Conservation (phyloP, 2,113 vertebrate genomes). For the Ranitomeya variabilis region DNA sequence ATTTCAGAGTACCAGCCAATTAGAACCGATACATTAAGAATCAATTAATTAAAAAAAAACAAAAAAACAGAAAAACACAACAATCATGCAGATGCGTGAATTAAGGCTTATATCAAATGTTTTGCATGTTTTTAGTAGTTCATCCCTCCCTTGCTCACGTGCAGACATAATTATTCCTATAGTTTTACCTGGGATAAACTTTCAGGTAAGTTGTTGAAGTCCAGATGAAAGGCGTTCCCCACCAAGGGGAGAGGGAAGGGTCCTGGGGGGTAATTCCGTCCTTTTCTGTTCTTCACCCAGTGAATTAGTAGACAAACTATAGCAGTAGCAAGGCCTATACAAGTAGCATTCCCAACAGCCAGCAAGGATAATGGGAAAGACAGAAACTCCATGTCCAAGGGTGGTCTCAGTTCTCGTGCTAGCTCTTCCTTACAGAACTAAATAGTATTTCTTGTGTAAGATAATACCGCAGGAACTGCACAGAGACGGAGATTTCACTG, state of each 20-base stretch:
- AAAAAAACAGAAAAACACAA: too few relatives aligned
- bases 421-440: not conserved
- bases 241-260: constrained; percentile 30
- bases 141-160: not conserved
- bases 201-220: constrained; percentile 28
- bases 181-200: constrained; percentile 31
- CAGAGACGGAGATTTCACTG: not conserved
- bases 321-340: constrained; percentile 18
- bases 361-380: not conserved
- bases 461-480: not conserved
- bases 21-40: too few relatives aligned
- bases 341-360: not conserved
- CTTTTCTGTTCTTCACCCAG: constrained; percentile 24
- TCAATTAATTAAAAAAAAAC: too few relatives aligned
- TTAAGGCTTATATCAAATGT: too few relatives aligned
- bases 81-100: too few relatives aligned
- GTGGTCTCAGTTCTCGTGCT: not conserved
- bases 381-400: constrained; percentile 28
- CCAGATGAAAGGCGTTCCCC: constrained; percentile 29
- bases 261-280: constrained; percentile 22
- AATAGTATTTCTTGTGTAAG: not conserved
- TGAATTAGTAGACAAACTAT: not conserved
- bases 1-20: too few relatives aligned
- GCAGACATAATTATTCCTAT: not conserved
- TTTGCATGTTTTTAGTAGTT: too few relatives aligned